Conservation (phyloP, 2,113 vertebrate species). For the Strix uralensis region DNA sequence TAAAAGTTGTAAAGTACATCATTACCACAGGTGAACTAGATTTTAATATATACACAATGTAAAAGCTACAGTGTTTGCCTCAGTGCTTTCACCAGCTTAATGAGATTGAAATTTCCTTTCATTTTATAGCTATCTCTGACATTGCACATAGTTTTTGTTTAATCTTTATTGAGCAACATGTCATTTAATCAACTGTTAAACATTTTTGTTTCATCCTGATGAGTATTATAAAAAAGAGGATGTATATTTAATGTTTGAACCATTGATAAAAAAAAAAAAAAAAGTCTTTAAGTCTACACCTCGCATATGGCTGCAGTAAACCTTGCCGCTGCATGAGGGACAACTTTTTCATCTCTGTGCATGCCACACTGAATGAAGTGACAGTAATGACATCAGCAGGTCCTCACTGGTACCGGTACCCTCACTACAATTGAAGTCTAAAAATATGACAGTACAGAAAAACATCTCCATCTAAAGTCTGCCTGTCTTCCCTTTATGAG, state of each 20-base stretch:
- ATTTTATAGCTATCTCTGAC: neutral
- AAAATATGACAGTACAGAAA: neutral
- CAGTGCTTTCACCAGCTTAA: neutral
- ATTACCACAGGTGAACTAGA: neutral
- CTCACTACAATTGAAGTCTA: neutral
- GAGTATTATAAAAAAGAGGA: neutral
- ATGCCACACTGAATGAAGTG: neutral
- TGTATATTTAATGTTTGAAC: conserved; percentile 23
- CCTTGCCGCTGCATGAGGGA: neutral
- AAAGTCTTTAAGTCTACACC: neutral
- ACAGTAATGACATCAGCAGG: neutral
- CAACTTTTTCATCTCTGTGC: neutral
- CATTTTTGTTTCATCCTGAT: neutral
- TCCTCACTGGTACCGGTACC: neutral
- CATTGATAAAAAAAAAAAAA: neutral
- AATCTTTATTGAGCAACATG: conserved; percentile 8
- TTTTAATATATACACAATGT: neutral
- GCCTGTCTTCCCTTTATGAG: neutral
- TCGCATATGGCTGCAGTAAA: neutral
- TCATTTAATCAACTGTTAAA: conserved; percentile 1
- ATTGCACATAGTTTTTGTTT: neutral
- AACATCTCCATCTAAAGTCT: neutral
- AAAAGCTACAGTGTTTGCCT: neutral
- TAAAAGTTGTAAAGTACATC: neutral
- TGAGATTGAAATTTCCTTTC: neutral